Evolutionary conservation across 2,888 invertebrate genomes (phyloP).

Genomic region (Cylloceria caligata): DNA sequence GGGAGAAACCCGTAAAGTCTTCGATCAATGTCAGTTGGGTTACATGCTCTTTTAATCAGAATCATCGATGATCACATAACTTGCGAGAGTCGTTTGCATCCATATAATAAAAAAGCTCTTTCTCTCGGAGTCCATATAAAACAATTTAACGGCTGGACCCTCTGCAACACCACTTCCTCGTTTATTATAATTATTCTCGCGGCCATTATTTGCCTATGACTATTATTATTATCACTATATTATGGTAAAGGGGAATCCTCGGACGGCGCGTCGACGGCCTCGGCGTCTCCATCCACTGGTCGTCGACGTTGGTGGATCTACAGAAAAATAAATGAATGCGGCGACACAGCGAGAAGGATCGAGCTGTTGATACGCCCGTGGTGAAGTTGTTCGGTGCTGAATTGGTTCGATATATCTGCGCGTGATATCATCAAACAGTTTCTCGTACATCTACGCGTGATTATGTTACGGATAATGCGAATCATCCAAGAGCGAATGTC

Average conservation of each 20-base stretch:
- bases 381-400: slow-evolving; percentile 17
- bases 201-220: slow-evolving; percentile 21
- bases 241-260: slow-evolving; percentile 24
- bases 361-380: slow-evolving; percentile 47
- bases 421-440: neutral
- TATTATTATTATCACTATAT: slow-evolving; percentile 54
- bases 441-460: neutral
- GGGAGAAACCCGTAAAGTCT: slow-evolving; percentile 34
- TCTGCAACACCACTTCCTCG: slow-evolving; percentile 46
- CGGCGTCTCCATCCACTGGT: slow-evolving; percentile 15
- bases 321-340: slow-evolving; percentile 9
- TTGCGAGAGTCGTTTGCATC: slow-evolving; percentile 26
- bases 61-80: slow-evolving; percentile 59
- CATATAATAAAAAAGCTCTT: slow-evolving; percentile 32
- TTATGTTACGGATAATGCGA: too few species aligned
- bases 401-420: slow-evolving; percentile 1
- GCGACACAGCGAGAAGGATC: slow-evolving; percentile 34
- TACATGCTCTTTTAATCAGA: slow-evolving; percentile 56
- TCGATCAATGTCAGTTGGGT: slow-evolving; percentile 49
- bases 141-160: slow-evolving; percentile 52
- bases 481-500: too few species aligned
- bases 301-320: slow-evolving; percentile 10
- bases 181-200: slow-evolving; percentile 56
- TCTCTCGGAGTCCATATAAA: slow-evolving; percentile 47
- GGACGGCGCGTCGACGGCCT: slow-evolving; percentile 39